These are phyloP conservation scores for Sebastes alutus DNA, from an alignment of 2,797 vertebrate genomes.

Conservation along the genomic window DNA sequence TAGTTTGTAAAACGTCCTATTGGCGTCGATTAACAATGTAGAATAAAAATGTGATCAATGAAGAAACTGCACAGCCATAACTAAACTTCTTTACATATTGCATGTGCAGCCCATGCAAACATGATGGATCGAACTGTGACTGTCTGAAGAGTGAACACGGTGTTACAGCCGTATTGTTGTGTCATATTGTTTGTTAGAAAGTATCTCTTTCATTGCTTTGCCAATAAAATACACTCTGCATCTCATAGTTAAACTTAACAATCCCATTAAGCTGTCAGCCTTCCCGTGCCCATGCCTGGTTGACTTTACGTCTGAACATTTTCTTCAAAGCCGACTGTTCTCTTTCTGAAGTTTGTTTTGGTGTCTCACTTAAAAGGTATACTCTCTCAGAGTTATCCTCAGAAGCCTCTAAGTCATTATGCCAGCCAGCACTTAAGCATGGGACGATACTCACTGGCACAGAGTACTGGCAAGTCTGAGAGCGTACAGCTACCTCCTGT, in stretches of 20 bases:
- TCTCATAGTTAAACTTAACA: slow-evolving; percentile 40
- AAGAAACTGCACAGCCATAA: background rate
- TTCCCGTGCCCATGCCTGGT: background rate
- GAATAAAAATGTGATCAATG: background rate
- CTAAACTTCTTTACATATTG: slow-evolving; percentile 2
- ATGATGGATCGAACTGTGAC: background rate
- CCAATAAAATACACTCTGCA: slow-evolving; percentile 26
- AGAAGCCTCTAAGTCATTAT: background rate
- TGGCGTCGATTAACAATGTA: too few species aligned
- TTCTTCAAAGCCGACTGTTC: slow-evolving; percentile 10
- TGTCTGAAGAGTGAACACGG: slow-evolving; percentile 16
- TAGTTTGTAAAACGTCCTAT: too few species aligned
- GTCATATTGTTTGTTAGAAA: slow-evolving; percentile 22
- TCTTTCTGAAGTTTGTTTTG: slow-evolving; percentile 3
- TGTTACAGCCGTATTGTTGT: slow-evolving; percentile 5
- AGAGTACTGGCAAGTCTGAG: background rate
- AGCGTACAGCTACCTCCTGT: background rate
- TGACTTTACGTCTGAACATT: slow-evolving; percentile 7
- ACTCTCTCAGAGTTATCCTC: background rate
- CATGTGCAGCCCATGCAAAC: background rate
- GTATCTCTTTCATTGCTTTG: slow-evolving; percentile 9
- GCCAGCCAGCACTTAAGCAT: background rate
- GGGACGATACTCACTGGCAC: background rate
- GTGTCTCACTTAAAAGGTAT: background rate
- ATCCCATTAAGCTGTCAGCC: slow-evolving; percentile 53